Conservation (phyloP, 2,797 vertebrate genomes). For the Spinus pinus region DNA sequence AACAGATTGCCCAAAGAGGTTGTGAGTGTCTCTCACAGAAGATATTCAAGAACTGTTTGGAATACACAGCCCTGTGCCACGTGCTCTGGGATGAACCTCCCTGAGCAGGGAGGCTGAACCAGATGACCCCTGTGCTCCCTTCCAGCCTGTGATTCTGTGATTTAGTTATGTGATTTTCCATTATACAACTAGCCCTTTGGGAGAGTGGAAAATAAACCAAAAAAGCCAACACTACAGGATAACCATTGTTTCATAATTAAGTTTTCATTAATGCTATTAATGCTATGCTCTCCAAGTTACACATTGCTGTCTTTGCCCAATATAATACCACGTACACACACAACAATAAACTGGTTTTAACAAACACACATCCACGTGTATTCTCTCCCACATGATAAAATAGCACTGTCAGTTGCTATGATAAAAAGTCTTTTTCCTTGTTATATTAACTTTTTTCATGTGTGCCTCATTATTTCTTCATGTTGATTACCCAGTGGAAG, state of each 20-base stretch:
- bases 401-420: not conserved
- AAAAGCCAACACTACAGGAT: not conserved
- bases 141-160: not conserved
- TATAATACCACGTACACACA: not conserved
- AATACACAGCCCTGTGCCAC: not conserved
- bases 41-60: not conserved
- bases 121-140: not conserved
- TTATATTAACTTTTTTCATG: conserved; percentile 10
- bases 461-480: conserved; percentile 27
- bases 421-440: not conserved
- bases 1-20: not conserved
- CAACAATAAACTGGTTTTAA: not conserved
- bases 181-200: not conserved
- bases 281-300: not conserved
- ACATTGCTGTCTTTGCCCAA: not conserved
- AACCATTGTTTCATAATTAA: not conserved
- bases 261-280: not conserved
- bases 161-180: not conserved
- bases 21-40: not conserved
- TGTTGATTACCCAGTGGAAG: not conserved
- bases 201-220: too few relatives aligned
- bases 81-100: not conserved
- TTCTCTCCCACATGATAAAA: not conserved
- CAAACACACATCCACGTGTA: not conserved
- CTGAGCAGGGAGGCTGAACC: not conserved